Base-by-base conservation (phyloP, 2,797 vertebrate species). In the Lithobates sylvaticus region DNA sequence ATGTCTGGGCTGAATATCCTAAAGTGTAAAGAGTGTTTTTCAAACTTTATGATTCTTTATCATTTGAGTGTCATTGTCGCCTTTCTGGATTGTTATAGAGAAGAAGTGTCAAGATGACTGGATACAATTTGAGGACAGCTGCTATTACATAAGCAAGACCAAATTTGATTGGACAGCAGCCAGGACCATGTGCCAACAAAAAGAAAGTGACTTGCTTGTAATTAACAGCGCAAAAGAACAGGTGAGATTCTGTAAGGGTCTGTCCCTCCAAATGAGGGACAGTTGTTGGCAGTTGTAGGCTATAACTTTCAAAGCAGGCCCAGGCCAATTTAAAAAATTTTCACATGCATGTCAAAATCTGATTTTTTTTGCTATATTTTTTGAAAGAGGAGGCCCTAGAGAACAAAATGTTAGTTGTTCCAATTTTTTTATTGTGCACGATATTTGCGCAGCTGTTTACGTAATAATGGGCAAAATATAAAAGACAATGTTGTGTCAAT, bases 101-200 rank as follows among this genome's bases (percentile, higher is more conserved):
- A 65, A 74, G 27, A 87, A 89, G 3, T 91, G 91, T 2, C 88
- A 89, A 0, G 1, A 73, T 21, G 81, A 88, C 5, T 90, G 92
- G 89, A 86, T 88, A 71, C 85, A 89, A 2, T 90, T 88, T 0
- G 47, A 44, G 0, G 89, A 86, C 0, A 88, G 89, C 26, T 90
- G 90, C 12, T 92, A 91, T 32, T 91, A n/a, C 77, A 89, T 91
- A 81, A 89, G 88, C 18, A 8, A 87, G 0, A 9, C 3, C 13
- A 32, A 76, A 0, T 3, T 2, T 15, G 42, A 54, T 39, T 92
- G 91, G 91, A 0, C 74, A 21, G 73, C 81, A 6, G 89, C 89
- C 0, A 89, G 84, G 76, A 23, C 34, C 0, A 23, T 58, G 7
- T 92, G 91, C 0, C 84, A 89, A 1, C 68, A 71, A 64, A 85